Evolutionary conservation across 2,888 invertebrate species (phyloP).

Genomic region (Diploptera punctata): DNA sequence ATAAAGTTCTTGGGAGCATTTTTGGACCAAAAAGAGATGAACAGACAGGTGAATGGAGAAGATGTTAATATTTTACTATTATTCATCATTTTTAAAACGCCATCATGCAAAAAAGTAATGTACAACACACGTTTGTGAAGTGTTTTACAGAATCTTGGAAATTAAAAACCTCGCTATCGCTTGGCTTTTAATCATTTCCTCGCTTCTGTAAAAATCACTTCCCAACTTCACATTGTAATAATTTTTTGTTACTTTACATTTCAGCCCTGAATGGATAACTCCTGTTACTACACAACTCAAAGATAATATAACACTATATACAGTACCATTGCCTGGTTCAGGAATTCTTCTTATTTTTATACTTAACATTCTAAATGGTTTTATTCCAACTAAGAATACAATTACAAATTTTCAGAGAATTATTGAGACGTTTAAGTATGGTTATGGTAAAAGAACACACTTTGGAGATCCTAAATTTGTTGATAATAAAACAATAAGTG

Average conservation of each 20-base stretch:
- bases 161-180: too few relatives aligned
- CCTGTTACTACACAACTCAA: conserved; percentile 60
- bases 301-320: conserved; percentile 69
- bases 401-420: conserved; percentile 75
- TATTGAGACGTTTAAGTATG: conserved; percentile 91
- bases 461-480: conserved; percentile 77
- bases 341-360: conserved; percentile 84
- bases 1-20: too few relatives aligned
- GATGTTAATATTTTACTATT: too few relatives aligned
- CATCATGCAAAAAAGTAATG: too few relatives aligned
- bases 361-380: conserved; percentile 75
- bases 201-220: too few relatives aligned
- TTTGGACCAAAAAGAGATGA: too few relatives aligned
- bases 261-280: conserved; percentile 45
- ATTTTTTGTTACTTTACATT: not conserved
- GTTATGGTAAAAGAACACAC: conserved; percentile 82
- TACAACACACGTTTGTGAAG: too few relatives aligned
- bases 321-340: conserved; percentile 82
- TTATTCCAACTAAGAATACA: conserved; percentile 49
- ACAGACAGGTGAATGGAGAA: too few relatives aligned
- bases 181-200: too few relatives aligned
- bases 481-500: conserved; percentile 53
- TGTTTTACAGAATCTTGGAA: too few relatives aligned
- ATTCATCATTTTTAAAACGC: too few relatives aligned
- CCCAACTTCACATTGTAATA: too few relatives aligned